These are phyloP conservation scores for Spatula versicolor DNA, from an alignment of 2,797 vertebrate species.

Conservation along the genomic window DNA sequence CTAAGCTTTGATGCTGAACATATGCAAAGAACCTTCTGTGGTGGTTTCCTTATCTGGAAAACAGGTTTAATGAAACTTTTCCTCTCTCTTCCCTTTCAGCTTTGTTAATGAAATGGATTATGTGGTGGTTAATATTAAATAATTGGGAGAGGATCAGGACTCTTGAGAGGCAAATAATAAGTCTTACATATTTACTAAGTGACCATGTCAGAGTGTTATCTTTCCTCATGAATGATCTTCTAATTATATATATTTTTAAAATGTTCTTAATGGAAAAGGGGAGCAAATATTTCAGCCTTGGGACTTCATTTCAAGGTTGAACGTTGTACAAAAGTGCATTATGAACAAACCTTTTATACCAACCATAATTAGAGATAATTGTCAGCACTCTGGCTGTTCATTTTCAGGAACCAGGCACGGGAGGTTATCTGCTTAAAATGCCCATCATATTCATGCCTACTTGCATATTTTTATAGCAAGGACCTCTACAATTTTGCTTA, in stretches of 20 bases:
- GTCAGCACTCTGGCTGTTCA: constrained; percentile 3
- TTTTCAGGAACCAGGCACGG: constrained; percentile 7
- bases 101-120: not conserved
- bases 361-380: constrained; percentile 64
- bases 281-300: constrained; percentile 6
- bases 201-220: not conserved
- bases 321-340: not conserved
- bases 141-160: not conserved
- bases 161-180: constrained; percentile 12
- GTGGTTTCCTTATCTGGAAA: not conserved
- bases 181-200: not conserved
- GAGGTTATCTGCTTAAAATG: constrained; percentile 27
- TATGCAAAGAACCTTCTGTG: not conserved
- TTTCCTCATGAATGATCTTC: not conserved
- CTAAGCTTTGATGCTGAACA: not conserved
- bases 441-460: not conserved
- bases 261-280: not conserved
- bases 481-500: not conserved
- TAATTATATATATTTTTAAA: constrained; percentile 11
- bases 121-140: not conserved
- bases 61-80: not conserved
- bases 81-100: not conserved
- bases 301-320: constrained; percentile 25
- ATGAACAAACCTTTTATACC: not conserved
- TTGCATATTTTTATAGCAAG: not conserved